Evolutionary conservation across 64 coral and sea anemone species (phyloP).

Genomic region (Actinia equina): DNA sequence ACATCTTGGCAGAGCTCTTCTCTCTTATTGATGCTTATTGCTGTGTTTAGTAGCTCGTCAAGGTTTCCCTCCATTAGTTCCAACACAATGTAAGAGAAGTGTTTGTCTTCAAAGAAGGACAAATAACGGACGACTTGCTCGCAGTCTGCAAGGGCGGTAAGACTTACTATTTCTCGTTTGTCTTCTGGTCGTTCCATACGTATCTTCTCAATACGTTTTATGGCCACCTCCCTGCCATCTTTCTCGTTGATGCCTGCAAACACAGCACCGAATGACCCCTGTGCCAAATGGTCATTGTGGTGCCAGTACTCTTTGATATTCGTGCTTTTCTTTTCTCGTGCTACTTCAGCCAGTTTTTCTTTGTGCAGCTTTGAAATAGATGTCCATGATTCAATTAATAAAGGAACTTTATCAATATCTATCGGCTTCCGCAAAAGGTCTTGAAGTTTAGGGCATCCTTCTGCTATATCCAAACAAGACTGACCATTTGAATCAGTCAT

Average conservation of each 20-base stretch:
- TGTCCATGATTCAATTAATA: constrained; percentile 20
- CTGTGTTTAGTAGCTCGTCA: constrained; percentile 29
- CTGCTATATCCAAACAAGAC: no score
- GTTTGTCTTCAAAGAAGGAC: background rate
- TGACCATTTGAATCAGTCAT: no score
- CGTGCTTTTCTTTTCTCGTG: background rate
- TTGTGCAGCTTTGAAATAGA: constrained; percentile 20
- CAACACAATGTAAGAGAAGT: constrained; percentile 56
- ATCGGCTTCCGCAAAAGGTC: background rate
- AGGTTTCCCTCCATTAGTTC: constrained; percentile 74
- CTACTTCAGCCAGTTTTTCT: constrained; percentile 8
- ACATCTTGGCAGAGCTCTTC: background rate
- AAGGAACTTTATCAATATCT: background rate
- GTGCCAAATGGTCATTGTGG: constrained; percentile 31
- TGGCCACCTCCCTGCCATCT: constrained; percentile 63
- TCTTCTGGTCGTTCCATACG: background rate
- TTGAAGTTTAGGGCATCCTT: background rate
- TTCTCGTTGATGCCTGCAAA: constrained; percentile 45
- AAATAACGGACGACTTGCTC: constrained; percentile 45
- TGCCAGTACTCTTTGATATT: constrained; percentile 23
- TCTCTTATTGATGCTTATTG: background rate
- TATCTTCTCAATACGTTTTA: constrained; percentile 36
- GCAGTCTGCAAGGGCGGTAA: constrained; percentile 26
- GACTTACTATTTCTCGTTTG: constrained; percentile 27
- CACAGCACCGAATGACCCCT: constrained; percentile 29